phyloP scores from a whole-genome alignment of 2,113 vertebrate species.

The Illadopsis cleaveri region DNA sequence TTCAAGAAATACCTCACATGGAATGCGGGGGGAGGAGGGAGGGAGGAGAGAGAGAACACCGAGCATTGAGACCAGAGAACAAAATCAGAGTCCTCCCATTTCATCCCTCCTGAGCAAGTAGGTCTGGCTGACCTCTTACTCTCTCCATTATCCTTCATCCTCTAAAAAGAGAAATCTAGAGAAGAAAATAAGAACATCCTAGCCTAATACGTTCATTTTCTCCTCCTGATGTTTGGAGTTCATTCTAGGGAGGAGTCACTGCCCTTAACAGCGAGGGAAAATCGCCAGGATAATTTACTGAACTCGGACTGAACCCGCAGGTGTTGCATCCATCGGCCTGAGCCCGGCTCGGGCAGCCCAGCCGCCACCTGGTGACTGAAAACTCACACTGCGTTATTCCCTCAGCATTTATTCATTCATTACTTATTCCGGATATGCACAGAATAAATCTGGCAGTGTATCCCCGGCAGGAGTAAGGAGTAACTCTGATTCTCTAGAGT shows the following conservation, averaged over 20 bases:
- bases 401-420: background rate
- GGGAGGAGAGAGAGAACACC: background rate
- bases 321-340: background rate
- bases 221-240: background rate
- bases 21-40: fast-evolving
- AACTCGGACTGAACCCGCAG: background rate
- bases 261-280: background rate
- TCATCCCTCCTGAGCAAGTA: background rate
- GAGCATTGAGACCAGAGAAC: background rate
- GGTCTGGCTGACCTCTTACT: background rate
- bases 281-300: background rate
- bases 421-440: background rate
- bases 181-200: background rate
- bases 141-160: background rate
- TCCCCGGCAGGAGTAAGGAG: conserved; percentile 57
- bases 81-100: background rate
- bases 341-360: conserved; percentile 32
- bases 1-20: background rate
- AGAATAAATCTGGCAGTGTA: conserved; percentile 31
- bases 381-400: background rate
- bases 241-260: background rate
- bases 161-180: background rate
- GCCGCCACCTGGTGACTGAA: conserved; percentile 60
- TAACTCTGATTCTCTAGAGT: conserved; percentile 52
- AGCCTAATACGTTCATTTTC: background rate